These are phyloP conservation scores for Balaenoptera acutorostrata DNA, from an alignment of 2,113 vertebrate genomes.

Conservation along the genomic window DNA sequence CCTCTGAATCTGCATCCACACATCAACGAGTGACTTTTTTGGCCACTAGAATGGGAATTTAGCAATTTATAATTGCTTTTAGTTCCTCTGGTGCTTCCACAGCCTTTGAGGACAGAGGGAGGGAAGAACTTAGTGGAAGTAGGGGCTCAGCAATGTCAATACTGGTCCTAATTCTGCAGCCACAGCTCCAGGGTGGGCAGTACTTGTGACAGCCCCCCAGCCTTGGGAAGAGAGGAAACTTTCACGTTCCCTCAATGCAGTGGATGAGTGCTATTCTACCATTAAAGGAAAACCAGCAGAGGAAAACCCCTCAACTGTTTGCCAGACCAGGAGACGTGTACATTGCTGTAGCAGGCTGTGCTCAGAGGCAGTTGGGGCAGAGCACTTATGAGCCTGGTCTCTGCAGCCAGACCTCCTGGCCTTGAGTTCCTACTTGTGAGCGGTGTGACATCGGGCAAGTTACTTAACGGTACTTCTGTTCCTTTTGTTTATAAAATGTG, in stretches of 20 bases:
- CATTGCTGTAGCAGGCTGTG: neutral
- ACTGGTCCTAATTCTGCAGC: neutral
- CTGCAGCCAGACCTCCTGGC: neutral
- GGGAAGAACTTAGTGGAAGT: no score
- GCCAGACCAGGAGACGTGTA: neutral
- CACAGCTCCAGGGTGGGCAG: fast-evolving
- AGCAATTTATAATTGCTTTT: neutral
- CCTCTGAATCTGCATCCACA: no score
- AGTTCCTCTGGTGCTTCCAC: neutral
- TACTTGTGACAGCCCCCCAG: neutral
- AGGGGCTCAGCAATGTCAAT: neutral
- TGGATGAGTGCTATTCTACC: neutral
- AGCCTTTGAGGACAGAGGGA: no score
- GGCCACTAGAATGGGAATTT: neutral
- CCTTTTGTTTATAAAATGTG: neutral
- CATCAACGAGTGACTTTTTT: neutral
- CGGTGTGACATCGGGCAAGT: neutral
- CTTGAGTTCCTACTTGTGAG: neutral
- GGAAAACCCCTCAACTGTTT: neutral
- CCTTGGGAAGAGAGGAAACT: neutral
- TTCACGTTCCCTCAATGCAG: neutral
- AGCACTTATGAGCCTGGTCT: neutral
- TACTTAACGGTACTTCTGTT: neutral
- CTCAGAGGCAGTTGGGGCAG: neutral
- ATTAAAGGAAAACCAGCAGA: neutral